Conservation (phyloP, 2,888 invertebrate species). For the Trachelus troglodyta region DNA sequence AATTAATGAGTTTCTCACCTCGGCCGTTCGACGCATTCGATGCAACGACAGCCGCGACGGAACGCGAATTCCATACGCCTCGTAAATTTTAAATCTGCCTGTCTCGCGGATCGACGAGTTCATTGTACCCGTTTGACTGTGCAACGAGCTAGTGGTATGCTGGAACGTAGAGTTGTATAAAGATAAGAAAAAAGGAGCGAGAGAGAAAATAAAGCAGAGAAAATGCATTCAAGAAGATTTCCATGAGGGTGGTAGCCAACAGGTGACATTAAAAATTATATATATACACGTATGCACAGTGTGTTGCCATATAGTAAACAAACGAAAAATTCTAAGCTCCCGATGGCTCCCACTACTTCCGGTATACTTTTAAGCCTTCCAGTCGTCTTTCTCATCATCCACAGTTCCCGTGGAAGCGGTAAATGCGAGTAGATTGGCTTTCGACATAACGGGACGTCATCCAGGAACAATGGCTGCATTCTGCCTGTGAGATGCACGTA, state of each 20-base stretch:
- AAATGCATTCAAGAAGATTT: neutral
- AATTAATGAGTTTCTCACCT: slow-evolving; percentile 32
- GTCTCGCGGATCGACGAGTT: neutral
- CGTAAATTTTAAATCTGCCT: neutral
- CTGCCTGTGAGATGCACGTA: neutral
- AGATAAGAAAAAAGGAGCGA: neutral
- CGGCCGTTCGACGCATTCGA: neutral
- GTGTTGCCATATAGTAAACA: neutral
- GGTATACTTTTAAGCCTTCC: neutral
- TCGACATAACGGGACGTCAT: neutral
- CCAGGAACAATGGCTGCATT: neutral
- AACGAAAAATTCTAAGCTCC: neutral
- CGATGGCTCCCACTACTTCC: neutral
- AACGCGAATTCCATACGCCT: neutral
- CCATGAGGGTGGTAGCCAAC: neutral
- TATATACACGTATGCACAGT: no score
- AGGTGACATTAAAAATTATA: neutral
- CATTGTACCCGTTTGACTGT: neutral
- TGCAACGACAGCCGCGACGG: neutral
- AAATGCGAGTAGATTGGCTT: neutral
- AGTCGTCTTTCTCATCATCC: neutral
- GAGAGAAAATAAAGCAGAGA: no score
- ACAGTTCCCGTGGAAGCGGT: neutral
- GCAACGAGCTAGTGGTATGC: neutral
- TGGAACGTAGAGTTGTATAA: neutral